Base-by-base conservation (phyloP, 2,797 vertebrate genomes). In the Parauchenoglanis ngamensis region DNA sequence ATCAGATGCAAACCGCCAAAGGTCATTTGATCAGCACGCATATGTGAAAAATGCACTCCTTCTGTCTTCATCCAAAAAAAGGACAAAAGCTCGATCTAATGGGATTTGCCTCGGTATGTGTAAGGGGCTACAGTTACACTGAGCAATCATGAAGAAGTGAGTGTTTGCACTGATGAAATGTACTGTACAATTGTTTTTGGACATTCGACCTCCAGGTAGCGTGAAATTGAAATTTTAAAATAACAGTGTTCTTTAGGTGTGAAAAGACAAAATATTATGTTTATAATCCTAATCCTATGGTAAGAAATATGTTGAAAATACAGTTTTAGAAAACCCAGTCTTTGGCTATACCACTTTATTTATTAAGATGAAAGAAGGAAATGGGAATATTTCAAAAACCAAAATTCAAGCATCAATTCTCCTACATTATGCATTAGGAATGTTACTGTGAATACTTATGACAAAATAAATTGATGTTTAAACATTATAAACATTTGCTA, bases 1-100 rank as follows among this genome's bases (percentile, higher is more conserved):
- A 94, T 95, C 92, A 91, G 90, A 94, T 93, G 89, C 87, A 86
- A 57, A 79, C 89, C 85, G 92, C 87, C 91, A 93, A 93, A 93
- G 92, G 93, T 94, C 91, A 89, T 93, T 91, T 88, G 91, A 92
- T 94, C 92, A 95, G 91, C 91, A 90, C 91, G 84, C 88, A 91
- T 92, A 91, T 90, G 93, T 88, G 86, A 89, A 75, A 89, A 85
- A 82, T 87, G 59, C 46, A 68, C 85, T 89, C 35, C 84, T 84
- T 87, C 72, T 81, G 76, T 85, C 46, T 85, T 79, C 63, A 79
- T 72, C 70, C 40, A 82, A 59, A 65, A 11, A 44, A 11, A 54
- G 46, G 65, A 73, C 83, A 80, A 88, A 90, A 78, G 46, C 80
- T 28, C 6, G n/a, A 28, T 54, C 87, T 88, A 85, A 85, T 85